These are phyloP conservation scores for Heliconius ismenius DNA, from an alignment of 2,888 invertebrate genomes.

Conservation along the genomic window DNA sequence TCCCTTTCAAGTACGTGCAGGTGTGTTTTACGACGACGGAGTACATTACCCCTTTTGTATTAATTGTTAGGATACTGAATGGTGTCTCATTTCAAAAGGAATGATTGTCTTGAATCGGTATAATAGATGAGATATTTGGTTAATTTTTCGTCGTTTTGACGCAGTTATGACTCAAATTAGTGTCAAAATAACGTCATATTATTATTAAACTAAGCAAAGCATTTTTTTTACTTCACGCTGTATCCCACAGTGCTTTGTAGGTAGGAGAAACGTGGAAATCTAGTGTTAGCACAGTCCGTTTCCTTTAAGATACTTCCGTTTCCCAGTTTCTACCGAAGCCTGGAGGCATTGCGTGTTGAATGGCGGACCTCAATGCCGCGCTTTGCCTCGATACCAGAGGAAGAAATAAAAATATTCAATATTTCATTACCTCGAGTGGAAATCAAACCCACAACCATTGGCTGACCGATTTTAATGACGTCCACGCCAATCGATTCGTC, in stretches of 20 bases:
- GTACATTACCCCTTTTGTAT: constrained; percentile 21
- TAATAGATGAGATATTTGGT: background rate
- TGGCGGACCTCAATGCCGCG: too few relatives aligned
- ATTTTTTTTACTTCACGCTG: background rate
- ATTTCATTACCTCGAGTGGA: background rate
- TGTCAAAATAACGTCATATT: background rate
- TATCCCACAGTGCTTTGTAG: background rate
- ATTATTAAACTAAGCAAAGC: background rate
- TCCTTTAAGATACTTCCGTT: background rate
- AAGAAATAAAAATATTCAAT: background rate
- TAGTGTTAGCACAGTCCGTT: background rate
- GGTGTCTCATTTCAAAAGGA: constrained; percentile 8
- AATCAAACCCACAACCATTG: background rate
- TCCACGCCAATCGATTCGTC: too few relatives aligned
- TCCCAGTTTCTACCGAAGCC: too few relatives aligned
- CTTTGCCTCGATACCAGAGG: background rate
- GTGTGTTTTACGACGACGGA: constrained; percentile 14
- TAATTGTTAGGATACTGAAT: constrained; percentile 11
- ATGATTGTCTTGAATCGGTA: background rate
- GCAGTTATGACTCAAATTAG: background rate
- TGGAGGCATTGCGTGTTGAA: too few relatives aligned
- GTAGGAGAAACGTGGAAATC: background rate
- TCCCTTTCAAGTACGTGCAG: constrained; percentile 5
- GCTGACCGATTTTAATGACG: too few relatives aligned
- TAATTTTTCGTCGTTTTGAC: background rate